Conservation (phyloP, 2,888 invertebrate genomes). For the Xiphydria camelus region DNA sequence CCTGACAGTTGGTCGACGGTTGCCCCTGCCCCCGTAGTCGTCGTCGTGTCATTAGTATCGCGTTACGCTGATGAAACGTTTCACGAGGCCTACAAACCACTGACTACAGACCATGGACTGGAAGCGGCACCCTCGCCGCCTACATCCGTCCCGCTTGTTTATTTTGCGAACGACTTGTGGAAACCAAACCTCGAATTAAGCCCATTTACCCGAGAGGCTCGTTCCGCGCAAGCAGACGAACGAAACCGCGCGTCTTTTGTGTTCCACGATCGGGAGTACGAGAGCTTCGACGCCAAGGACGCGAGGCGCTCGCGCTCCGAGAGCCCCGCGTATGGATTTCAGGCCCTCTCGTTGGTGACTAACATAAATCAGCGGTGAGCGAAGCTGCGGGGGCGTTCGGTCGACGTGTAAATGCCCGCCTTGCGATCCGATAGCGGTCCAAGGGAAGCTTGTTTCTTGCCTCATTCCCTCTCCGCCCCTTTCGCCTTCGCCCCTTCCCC, state of each 20-base stretch:
- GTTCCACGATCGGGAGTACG: too few relatives aligned
- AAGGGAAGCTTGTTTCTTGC: slow-evolving; percentile 30
- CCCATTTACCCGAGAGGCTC: too few relatives aligned
- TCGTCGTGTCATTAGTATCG: slow-evolving; percentile 23
- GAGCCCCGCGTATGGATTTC: slow-evolving; percentile 41
- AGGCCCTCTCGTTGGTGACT: slow-evolving; percentile 36
- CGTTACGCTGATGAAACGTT: slow-evolving; percentile 23
- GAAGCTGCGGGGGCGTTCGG: slow-evolving; percentile 46
- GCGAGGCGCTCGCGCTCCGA: too few relatives aligned
- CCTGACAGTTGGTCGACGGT: not conserved
- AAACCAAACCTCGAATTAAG: slow-evolving; percentile 43
- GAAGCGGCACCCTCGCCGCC: too few relatives aligned
- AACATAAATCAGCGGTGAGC: slow-evolving; percentile 46
- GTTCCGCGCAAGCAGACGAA: too few relatives aligned
- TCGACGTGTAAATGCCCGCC: slow-evolving; percentile 53
- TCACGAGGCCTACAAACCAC: not conserved
- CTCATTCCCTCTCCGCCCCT: slow-evolving; percentile 22
- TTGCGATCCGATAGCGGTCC: slow-evolving; percentile 51
- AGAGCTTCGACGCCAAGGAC: too few relatives aligned
- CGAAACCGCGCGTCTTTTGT: too few relatives aligned
- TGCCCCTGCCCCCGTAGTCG: not conserved
- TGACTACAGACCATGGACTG: too few relatives aligned
- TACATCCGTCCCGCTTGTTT: slow-evolving; percentile 29
- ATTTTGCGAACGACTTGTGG: slow-evolving; percentile 40
- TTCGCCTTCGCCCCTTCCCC: slow-evolving; percentile 19